Percentiles rank a stretch among this genome's conserved stretches.
These are phyloP conservation scores for Montipora efflorescens DNA, from an alignment of 64 coral and sea anemone species.

Conservation along the genomic window DNA sequence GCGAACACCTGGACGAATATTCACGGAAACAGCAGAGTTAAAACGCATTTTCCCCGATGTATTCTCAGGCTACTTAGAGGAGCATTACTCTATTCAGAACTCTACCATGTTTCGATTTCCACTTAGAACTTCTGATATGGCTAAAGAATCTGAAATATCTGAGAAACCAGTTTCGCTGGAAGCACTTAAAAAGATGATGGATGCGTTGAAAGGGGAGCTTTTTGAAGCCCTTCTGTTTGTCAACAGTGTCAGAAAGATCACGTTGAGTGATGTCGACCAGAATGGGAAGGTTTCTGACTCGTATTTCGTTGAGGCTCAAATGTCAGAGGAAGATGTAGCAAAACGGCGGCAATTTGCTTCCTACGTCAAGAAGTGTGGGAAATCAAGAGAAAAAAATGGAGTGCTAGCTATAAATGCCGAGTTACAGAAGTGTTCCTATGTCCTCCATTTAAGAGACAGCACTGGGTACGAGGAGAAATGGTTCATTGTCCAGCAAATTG, in stretches of 20 bases:
- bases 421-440: slow-evolving; percentile 60
- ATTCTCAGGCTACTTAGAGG: slow-evolving; percentile 55
- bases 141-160: slow-evolving; percentile 38
- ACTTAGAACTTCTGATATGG: slow-evolving; percentile 57
- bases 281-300: neutral
- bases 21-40: slow-evolving; percentile 20
- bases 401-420: neutral
- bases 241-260: slow-evolving; percentile 67
- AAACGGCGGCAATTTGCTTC: slow-evolving; percentile 35
- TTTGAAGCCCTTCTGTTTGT: slow-evolving; percentile 73
- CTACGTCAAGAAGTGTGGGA: slow-evolving; percentile 31
- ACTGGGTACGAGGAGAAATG: slow-evolving; percentile 46
- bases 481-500: slow-evolving; percentile 74
- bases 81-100: slow-evolving; percentile 53
- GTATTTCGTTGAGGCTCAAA: slow-evolving; percentile 31
- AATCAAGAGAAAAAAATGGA: neutral
- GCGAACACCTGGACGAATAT: slow-evolving; percentile 62
- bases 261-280: slow-evolving; percentile 46
- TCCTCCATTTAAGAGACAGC: slow-evolving; percentile 54
- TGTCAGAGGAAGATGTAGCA: slow-evolving; percentile 47
- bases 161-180: neutral
- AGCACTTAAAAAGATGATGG: slow-evolving; percentile 15
- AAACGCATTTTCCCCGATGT: slow-evolving; percentile 71
- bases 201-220: slow-evolving; percentile 33
- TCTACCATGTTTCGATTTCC: slow-evolving; percentile 78